These are phyloP conservation scores for Capromys pilorides DNA, from an alignment of 2,797 vertebrate genomes.

Conservation along the genomic window DNA sequence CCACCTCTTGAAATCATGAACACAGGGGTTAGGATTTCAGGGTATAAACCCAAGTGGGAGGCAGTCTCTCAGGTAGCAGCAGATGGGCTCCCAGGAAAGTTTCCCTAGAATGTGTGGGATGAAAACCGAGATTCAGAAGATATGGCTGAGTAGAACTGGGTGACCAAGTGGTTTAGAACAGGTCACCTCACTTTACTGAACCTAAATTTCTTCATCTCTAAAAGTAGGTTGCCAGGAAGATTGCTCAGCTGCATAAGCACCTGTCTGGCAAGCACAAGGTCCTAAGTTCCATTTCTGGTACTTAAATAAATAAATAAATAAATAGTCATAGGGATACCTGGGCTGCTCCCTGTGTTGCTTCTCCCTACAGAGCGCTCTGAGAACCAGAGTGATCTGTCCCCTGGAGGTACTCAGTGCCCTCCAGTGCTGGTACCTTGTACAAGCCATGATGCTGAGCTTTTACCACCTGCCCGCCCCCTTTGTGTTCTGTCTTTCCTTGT, in stretches of 20 bases:
- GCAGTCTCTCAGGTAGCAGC: background rate
- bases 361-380: background rate
- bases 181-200: background rate
- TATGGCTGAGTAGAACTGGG: background rate
- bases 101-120: background rate
- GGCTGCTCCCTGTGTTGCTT: accelerated
- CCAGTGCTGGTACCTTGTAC: background rate
- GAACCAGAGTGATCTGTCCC: background rate
- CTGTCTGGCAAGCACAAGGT: no score
- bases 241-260: no score
- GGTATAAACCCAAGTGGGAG: no score
- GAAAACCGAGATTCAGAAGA: background rate
- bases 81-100: background rate
- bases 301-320: background rate
- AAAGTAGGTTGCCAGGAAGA: background rate
- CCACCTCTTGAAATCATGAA: background rate
- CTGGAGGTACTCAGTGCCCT: background rate
- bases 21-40: background rate
- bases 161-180: background rate
- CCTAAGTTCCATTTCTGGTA: no score
- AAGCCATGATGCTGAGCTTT: background rate
- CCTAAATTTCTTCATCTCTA: background rate
- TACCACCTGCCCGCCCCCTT: background rate
- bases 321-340: background rate
- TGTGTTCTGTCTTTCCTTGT: background rate